Conservation (phyloP, 2,797 vertebrate genomes). For the Discoglossus pictus region DNA sequence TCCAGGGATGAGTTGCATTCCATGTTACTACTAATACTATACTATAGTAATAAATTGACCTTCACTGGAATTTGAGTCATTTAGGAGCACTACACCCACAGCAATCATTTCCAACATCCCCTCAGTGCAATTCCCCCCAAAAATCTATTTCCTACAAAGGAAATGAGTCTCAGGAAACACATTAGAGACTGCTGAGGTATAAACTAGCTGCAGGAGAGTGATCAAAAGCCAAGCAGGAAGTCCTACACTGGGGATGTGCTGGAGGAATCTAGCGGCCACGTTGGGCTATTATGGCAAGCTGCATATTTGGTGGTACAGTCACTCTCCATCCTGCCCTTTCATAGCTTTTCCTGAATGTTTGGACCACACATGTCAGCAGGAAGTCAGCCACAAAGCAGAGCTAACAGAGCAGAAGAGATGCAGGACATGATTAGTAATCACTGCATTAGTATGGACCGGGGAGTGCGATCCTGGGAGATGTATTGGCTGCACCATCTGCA, state of each 20-base stretch:
- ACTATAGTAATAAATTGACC: constrained; percentile 49
- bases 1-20: constrained; percentile 37
- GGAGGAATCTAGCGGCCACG: constrained; percentile 29
- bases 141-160: constrained; percentile 49
- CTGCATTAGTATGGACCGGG: constrained; percentile 45
- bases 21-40: constrained; percentile 49
- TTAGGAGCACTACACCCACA: constrained; percentile 44
- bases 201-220: constrained; percentile 46
- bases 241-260: constrained; percentile 40
- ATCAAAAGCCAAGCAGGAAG: constrained; percentile 49
- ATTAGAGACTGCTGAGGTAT: constrained; percentile 45
- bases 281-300: constrained; percentile 36
- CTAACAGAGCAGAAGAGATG: constrained; percentile 29
- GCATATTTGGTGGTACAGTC: constrained; percentile 30
- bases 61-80: constrained; percentile 44
- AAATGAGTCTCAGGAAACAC: constrained; percentile 52
- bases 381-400: background rate
- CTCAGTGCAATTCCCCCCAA: constrained; percentile 45
- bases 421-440: constrained; percentile 36
- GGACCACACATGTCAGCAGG: constrained; percentile 24
- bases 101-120: constrained; percentile 46
- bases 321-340: constrained; percentile 34
- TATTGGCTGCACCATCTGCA: constrained; percentile 26
- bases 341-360: constrained; percentile 8
- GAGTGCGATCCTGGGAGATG: constrained; percentile 20